These are phyloP conservation scores for Heliangelus exortis DNA, from an alignment of 2,797 vertebrate species.

Conservation along the genomic window DNA sequence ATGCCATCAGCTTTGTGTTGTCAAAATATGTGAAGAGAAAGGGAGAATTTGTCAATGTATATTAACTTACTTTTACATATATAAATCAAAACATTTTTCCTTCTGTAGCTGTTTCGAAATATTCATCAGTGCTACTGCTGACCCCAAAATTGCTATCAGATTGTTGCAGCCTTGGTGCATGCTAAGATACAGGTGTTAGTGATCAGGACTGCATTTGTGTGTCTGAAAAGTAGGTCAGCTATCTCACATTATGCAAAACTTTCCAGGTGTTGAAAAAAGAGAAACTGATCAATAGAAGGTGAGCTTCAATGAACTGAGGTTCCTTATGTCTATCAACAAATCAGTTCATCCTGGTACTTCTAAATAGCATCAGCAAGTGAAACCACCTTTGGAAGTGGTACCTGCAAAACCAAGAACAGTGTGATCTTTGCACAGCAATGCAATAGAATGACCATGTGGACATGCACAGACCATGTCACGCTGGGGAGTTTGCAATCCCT, in stretches of 20 bases:
- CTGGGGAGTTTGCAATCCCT: neutral
- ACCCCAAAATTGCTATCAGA: neutral
- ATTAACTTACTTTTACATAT: neutral
- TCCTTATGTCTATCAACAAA: neutral
- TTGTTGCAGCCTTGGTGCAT: neutral
- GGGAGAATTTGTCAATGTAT: neutral
- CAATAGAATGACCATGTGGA: neutral
- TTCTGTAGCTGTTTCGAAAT: neutral
- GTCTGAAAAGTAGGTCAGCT: neutral
- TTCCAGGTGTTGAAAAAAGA: neutral
- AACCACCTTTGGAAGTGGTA: neutral
- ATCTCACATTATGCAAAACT: neutral
- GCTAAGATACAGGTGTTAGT: neutral
- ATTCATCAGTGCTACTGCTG: neutral
- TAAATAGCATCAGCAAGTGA: neutral
- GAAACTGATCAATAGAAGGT: neutral
- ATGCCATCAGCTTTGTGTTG: neutral
- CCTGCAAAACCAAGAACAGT: neutral
- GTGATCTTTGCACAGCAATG: neutral
- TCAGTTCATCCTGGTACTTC: neutral
- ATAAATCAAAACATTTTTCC: neutral
- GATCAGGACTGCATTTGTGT: neutral
- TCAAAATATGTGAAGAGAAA: neutral
- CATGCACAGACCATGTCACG: neutral
- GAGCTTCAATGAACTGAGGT: neutral